Percentiles rank a stretch among this genome's conserved stretches.
These are phyloP conservation scores for Muntiacus reevesi DNA, from an alignment of 2,113 vertebrate species.

Conservation along the genomic window DNA sequence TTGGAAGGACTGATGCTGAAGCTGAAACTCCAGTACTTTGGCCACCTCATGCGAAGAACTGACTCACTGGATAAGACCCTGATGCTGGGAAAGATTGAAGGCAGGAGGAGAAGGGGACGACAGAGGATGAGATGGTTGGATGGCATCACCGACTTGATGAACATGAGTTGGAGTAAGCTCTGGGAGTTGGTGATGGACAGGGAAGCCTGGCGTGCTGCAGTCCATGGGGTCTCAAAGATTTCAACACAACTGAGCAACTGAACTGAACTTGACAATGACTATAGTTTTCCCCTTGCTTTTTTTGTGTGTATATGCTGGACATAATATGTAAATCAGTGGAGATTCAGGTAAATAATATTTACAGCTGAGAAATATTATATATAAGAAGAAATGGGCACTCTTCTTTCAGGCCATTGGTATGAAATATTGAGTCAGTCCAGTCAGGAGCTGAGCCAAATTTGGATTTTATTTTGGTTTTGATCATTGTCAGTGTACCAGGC, in stretches of 20 bases:
- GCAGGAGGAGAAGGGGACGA: background rate
- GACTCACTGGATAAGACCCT: background rate
- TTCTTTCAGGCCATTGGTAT: background rate
- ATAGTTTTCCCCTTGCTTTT: background rate
- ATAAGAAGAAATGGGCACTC: background rate
- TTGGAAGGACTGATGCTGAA: background rate
- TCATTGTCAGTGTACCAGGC: background rate
- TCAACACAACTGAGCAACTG: rapidly evolving
- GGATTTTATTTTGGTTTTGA: background rate
- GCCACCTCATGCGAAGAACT: background rate
- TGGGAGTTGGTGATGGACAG: background rate
- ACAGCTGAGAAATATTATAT: background rate
- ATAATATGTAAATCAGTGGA: background rate
- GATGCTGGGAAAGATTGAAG: background rate
- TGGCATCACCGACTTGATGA: background rate
- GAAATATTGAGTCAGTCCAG: background rate
- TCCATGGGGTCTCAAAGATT: background rate
- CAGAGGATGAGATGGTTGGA: background rate
- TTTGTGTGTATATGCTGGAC: background rate
- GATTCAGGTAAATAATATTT: background rate
- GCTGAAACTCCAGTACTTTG: background rate
- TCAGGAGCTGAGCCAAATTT: background rate
- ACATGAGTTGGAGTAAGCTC: background rate
- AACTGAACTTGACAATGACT: background rate
- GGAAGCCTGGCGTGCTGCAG: background rate